phyloP scores from a whole-genome alignment of 1,140 invertebrate genomes.

The Protaetia brevitarsis region DNA sequence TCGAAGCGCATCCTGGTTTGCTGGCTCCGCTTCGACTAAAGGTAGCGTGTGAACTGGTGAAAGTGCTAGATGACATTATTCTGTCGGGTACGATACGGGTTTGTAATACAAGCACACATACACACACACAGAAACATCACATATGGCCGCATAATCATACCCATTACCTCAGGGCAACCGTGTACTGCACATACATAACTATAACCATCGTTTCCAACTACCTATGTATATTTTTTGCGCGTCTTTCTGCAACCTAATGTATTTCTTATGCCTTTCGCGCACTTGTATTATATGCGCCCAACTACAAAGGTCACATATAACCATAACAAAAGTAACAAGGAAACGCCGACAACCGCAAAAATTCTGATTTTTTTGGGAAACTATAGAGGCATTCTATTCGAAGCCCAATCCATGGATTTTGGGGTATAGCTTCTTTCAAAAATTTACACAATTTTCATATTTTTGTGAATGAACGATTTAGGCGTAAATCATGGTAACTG shows the following conservation, averaged over 20 bases:
- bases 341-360: too few relatives aligned
- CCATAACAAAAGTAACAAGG: too few relatives aligned
- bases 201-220: constrained; percentile 23
- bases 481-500: too few relatives aligned
- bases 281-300: constrained; percentile 5
- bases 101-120: background rate
- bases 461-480: too few relatives aligned
- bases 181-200: too few relatives aligned
- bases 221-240: background rate
- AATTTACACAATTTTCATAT: too few relatives aligned
- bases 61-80: constrained; percentile 32
- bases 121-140: constrained; percentile 2
- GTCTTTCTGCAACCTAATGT: background rate
- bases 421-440: too few relatives aligned
- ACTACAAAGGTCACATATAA: constrained; percentile 4
- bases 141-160: constrained; percentile 28
- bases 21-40: constrained; percentile 22
- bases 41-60: constrained; percentile 37
- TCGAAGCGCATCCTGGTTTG: constrained; percentile 24
- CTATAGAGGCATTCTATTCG: too few relatives aligned
- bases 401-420: too few relatives aligned
- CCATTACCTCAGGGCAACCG: constrained; percentile 26
- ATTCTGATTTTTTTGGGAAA: too few relatives aligned
- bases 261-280: background rate
- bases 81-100: background rate